Base-by-base conservation (phyloP, 2,797 vertebrate genomes). In the Sebastes kiyomatsui region DNA sequence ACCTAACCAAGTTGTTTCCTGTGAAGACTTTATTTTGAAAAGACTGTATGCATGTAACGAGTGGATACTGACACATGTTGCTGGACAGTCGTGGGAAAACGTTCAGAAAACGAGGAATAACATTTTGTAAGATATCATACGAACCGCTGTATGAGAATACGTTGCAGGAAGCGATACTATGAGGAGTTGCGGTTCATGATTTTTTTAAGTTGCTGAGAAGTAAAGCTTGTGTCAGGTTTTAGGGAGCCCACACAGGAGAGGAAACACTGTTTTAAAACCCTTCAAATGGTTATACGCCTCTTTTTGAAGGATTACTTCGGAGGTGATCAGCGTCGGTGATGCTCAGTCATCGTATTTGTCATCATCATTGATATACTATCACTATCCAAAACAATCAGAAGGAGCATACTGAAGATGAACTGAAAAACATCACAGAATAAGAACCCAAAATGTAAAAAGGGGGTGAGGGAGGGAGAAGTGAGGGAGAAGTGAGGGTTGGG, bases 301-400 rank as follows among this genome's bases (percentile, higher is more conserved):
- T 46, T 75, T 69, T 58, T 32, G n/a, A 13, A 30, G 13, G 7
- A 46, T 46, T 61, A 20, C 4, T 7, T 67, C 4, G 3, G n/a
- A 54, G 5, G 22, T 25, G 25, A 60, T 49, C 20, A 6, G 30
- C 14, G 58, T 22, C 8, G 14, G 23, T 7, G 42, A 46, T 18
- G 22, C 62, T 58, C 25, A 28, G 67, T 58, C 42, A 49, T 20
- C 2, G 4, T 23, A 23, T 62, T 32, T 70, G 42, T 90, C 89
- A 94, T 95, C 95, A 96, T 96, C 97, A 98, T 96, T 97, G 97
- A 97, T 97, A 94, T 77, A 94, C 93, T 79, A 93, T 74, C 85
- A 85, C 73, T 94, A 88, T 87, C 85, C 80, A 90, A 95, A 77
- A 70, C 18, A 82, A 87, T 88, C 28, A 27, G 61, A 83, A 68